Base-by-base conservation (phyloP, 2,113 vertebrate species). In the Bubo blakistoni region DNA sequence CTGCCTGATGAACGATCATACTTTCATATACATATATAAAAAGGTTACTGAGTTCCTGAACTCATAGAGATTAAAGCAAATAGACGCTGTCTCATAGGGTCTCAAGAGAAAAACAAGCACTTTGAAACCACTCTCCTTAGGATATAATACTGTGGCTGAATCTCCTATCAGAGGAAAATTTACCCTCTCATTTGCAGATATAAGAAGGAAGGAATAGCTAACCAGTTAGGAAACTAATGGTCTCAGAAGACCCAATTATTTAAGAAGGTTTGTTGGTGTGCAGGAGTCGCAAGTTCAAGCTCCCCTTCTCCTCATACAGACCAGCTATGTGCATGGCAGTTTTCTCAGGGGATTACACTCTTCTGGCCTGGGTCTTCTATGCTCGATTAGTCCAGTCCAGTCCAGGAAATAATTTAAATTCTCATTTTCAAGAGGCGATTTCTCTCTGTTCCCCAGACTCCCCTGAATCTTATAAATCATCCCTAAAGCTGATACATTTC, bases 1-100 rank as follows among this genome's bases (percentile, higher is more conserved):
- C 79, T 88, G 92, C 63, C 51, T 93, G 30, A 22, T 51, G 55
- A 91, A 62, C 0, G 11, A 70, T 65, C 63, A 86, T 83, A 25
- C 79, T 88, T 65, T 88, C 54, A 70, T 42, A 69, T 78, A 30
- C 19, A 8, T 73, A 15, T 84, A 84, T 51, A 20, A 69, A 91
- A 88, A 85, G 91, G 67, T 93, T 86, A 89, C 38, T n/a, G 61
- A 65, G 30, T 89, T 93, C 55, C 81, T 92, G 71, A 92, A 83
- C 96, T 91, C 66, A 52, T 1, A 59, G 57, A 92, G 32, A 86
- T 72, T 63, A 86, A 92, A 94, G 65, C 66, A 96, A 86, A 84
- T 88, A 86, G 46, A 79, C 32, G 90, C 57, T 81, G 44, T 54
- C 84, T 93, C 59, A 63, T 17, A 69, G 42, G 26, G 25, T 78